Evolutionary conservation across 2,888 invertebrate species (phyloP).

Genomic region (Agrochola circellaris): DNA sequence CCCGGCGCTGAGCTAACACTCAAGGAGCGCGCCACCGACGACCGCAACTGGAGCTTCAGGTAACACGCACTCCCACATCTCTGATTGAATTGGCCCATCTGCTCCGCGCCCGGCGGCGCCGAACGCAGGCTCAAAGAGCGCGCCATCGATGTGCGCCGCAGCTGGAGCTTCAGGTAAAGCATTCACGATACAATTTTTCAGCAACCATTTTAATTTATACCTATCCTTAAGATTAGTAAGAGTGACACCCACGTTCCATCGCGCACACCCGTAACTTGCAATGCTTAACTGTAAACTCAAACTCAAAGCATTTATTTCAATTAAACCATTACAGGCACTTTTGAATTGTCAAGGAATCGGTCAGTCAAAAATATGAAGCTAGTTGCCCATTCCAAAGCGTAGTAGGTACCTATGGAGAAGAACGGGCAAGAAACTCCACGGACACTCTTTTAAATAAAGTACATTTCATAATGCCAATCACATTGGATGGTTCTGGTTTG

Average conservation of each 20-base stretch:
- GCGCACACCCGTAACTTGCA: too few species aligned
- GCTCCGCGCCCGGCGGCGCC: conserved; percentile 96
- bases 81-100: conserved; percentile 98
- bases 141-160: conserved; percentile 94
- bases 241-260: too few species aligned
- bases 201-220: neutral
- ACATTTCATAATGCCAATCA: neutral
- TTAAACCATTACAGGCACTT: too few species aligned
- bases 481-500: neutral
- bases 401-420: too few species aligned
- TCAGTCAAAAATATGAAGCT: too few species aligned
- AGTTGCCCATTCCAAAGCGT: too few species aligned
- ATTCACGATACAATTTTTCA: too few species aligned
- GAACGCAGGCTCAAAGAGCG: conserved; percentile 96
- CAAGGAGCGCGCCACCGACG: conserved; percentile 95
- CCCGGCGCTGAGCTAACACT: conserved; percentile 96
- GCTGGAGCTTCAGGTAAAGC: conserved; percentile 95
- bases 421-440: too few species aligned
- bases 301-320: too few species aligned
- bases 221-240: neutral
- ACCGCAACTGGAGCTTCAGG: conserved; percentile 98
- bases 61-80: conserved; percentile 75
- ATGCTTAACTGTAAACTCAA: neutral
- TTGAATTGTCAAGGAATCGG: too few species aligned
- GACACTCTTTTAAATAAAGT: too few species aligned